Evolutionary conservation across 2,797 vertebrate species (phyloP).

Genomic region (Cyprinella venusta): DNA sequence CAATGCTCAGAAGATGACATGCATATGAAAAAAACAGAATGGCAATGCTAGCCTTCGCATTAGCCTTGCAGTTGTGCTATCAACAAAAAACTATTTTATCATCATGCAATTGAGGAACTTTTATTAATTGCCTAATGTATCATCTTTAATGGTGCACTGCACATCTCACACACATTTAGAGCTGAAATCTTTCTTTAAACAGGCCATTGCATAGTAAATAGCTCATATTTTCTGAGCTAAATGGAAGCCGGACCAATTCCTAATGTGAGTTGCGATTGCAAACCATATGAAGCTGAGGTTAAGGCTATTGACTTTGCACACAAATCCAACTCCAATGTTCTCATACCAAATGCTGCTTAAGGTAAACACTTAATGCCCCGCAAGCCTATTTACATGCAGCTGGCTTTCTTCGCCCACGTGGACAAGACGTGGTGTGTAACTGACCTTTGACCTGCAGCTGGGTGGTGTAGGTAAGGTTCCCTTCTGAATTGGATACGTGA

Average conservation of each 20-base stretch:
- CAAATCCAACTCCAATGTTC: slow-evolving; percentile 14
- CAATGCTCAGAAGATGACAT: not conserved
- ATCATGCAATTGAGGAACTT: not conserved
- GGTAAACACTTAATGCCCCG: slow-evolving; percentile 10
- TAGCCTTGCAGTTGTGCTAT: not conserved
- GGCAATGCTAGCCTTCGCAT: no score
- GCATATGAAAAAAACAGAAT: not conserved
- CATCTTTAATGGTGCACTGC: not conserved
- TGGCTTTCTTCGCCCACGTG: slow-evolving; percentile 34
- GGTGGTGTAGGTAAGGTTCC: slow-evolving; percentile 85
- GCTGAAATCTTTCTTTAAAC: not conserved
- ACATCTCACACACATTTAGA: not conserved
- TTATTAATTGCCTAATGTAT: not conserved
- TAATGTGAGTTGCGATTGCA: not conserved
- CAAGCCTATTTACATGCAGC: slow-evolving; percentile 15
- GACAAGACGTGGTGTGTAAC: slow-evolving; percentile 53
- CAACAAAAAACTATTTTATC: not conserved
- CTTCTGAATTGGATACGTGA: slow-evolving; percentile 91
- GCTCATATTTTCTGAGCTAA: not conserved
- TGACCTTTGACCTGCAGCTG: slow-evolving; percentile 94
- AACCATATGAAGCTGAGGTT: not conserved
- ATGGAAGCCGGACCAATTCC: not conserved
- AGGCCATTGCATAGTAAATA: not conserved
- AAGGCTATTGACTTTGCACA: not conserved
- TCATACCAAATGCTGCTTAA: not conserved